Evolutionary conservation across 2,113 vertebrate species (phyloP), one percentile per base, ranked within the genome.

Genomic region (Gallinago jamesoni): DNA sequence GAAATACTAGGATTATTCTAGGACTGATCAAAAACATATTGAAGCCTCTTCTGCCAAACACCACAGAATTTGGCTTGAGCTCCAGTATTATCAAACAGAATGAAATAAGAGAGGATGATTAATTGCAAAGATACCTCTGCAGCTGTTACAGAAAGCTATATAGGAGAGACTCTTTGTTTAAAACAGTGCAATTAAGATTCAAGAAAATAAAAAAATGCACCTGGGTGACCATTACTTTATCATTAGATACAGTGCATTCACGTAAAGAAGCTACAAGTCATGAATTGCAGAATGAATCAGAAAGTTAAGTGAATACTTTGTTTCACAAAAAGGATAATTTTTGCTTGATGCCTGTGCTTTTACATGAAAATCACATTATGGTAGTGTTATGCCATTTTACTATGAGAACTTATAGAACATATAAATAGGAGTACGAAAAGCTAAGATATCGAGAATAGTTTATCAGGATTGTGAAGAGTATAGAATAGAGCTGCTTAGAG

Each of bases 21-120:
- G 31, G 25, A 62, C 9, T 56, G 18, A 67, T 56, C 4, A 30
- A 78, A 70, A 75, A 59, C 0, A 1, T 67, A 55, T 56, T 75
- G 70, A 78, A 84, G 3, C 4, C 14, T 70, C 21, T 93, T 89
- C 52, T 81, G 12, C 14, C 0, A 0, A 74, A 28, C 3, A 28
- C 7, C 9, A 39, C 7, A 55, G n/a, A 62, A 25, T 59, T 87
- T 81, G 47, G 8, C 18, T 55, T 81, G n/a, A 77, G 52, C 21
- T 74, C 35, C 23, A 24, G 30, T 45, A 73, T 15, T n/a, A 75
- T 25, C 47, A 89, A 74, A 70, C 28, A 59, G 39, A 94, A 80
- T 75, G 33, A 97, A 95, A 88, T 12, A 67, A 39, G 27, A 68
- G 20, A 31, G 24, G 33, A 83, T 84, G 84, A 97, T 96, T 96